These are phyloP conservation scores for Camptogramma bilineatum DNA, from an alignment of 2,888 invertebrate genomes.

Conservation along the genomic window DNA sequence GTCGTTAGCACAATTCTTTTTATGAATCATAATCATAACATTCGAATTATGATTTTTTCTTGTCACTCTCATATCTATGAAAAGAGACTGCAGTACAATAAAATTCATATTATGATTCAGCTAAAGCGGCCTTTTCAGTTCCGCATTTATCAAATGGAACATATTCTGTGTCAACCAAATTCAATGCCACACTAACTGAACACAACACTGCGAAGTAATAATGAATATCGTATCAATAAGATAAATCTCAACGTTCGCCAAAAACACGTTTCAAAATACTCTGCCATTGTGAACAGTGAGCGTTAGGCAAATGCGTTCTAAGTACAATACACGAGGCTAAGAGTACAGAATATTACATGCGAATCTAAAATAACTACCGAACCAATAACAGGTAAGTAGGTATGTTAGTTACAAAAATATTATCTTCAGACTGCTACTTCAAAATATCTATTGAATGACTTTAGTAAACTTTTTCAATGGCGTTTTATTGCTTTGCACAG, in stretches of 20 bases:
- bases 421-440: slow-evolving; percentile 3
- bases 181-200: slow-evolving; percentile 1
- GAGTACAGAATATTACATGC: slow-evolving; percentile 8
- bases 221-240: background rate
- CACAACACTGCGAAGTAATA: slow-evolving; percentile 8
- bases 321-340: slow-evolving; percentile 12
- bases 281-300: slow-evolving; percentile 7
- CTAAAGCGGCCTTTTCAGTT: background rate
- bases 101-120: too few species aligned
- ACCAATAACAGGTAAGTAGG: slow-evolving; percentile 9
- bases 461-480: background rate
- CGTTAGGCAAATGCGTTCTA: slow-evolving; percentile 13
- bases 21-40: too few species aligned
- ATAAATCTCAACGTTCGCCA: background rate
- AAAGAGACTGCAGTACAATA: too few species aligned
- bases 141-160: background rate
- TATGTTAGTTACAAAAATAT: slow-evolving; percentile 7
- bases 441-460: background rate
- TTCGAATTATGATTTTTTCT: too few species aligned
- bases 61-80: too few species aligned
- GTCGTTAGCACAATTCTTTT: too few species aligned
- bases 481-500: background rate
- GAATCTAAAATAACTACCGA: slow-evolving; percentile 10
- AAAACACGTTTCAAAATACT: slow-evolving; percentile 11
- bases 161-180: background rate